Conservation (phyloP, 2,113 vertebrate genomes). For the Ammodytes marinus region DNA sequence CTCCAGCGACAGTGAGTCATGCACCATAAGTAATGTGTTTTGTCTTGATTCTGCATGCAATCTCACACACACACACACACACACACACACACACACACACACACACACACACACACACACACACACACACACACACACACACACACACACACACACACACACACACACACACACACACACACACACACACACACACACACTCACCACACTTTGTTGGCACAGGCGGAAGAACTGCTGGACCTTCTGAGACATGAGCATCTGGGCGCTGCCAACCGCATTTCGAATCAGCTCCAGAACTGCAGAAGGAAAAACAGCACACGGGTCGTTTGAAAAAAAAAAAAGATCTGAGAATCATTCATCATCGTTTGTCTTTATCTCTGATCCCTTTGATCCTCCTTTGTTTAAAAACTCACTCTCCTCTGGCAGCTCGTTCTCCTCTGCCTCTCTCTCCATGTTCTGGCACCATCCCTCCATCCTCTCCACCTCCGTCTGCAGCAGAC, state of each 20-base stretch:
- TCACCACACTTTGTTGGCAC: constrained; percentile 99
- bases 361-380: not conserved
- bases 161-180: too few relatives aligned
- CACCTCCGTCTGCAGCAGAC: constrained; percentile 95
- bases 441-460: constrained; percentile 97
- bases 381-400: not conserved
- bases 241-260: constrained; percentile 98
- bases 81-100: too few relatives aligned
- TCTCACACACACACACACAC: constrained; percentile 79
- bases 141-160: too few relatives aligned
- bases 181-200: constrained; percentile 17
- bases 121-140: too few relatives aligned
- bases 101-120: too few relatives aligned
- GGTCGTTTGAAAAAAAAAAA: constrained; percentile 10
- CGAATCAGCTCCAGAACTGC: constrained; percentile 96
- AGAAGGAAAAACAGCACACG: constrained; percentile 24
- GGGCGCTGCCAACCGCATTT: constrained; percentile 94
- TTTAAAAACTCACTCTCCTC: constrained; percentile 91
- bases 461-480: constrained; percentile 99
- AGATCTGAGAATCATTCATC: constrained; percentile 8
- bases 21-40: constrained; percentile 21
- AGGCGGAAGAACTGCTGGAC: constrained; percentile 99
- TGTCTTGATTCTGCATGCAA: constrained; percentile 40
- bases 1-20: constrained; percentile 4
- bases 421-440: constrained; percentile 94